Evolutionary conservation across 2,888 invertebrate species (phyloP), one percentile per base, ranked within the genome.

Genomic region (Lamellibrachia satsuma): DNA sequence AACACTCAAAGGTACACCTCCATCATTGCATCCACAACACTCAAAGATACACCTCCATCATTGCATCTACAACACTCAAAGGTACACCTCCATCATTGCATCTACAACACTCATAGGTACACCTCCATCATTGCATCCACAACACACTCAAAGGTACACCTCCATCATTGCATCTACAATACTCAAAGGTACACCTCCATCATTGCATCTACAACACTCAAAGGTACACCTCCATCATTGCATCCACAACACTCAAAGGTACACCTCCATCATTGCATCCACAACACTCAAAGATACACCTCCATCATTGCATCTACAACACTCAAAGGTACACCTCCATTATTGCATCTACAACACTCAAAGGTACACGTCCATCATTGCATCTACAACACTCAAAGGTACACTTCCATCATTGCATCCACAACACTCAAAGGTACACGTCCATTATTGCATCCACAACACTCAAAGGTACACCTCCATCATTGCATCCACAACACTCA

Each of bases 351-450:
- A 39, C 39, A 39, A 39, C 39, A 39, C 39, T 39, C 57, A 7
- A 57, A 57, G 3, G 8, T 3, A 57, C 57, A 8, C 57, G 2
- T 57, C 57, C 15, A 57, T 57, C 57, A 57, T 7, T 8, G 15
- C 57, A 57, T 57, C 11, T 7, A 57, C 57, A 57, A 57, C 15
- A 22, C 97, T 99, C 92, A 98, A 98, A 97, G 99, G 98, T 97
- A 97, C 93, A 92, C 75, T 51, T 92, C n/a, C 98, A 98, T 94
- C 98, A 98, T 96, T 97, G 99, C 95, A 98, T 99, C 96, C 98
- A 98, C 96, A 98, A 98, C 96, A 22, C 97, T 99, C 91, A 98
- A 98, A 97, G 99, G 98, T 97, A 97, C 93, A 92, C 90, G 39
- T 39, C 39, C 39, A 75, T 92, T 11, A 91, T 90, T 52, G 11